Base-by-base conservation (phyloP, 2,888 invertebrate species). In the Dynastes tityus region DNA sequence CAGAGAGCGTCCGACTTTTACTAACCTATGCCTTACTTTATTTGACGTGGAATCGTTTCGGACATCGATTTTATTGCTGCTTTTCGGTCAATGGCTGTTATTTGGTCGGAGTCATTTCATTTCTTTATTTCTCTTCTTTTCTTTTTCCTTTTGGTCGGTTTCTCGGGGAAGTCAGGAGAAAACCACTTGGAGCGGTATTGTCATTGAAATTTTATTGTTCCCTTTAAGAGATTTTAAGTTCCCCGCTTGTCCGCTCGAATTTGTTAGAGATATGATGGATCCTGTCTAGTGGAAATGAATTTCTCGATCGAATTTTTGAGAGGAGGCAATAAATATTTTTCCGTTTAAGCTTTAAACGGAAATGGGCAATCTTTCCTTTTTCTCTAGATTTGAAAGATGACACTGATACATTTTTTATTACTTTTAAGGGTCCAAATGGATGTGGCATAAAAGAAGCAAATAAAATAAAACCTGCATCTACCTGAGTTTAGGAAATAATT, bases 21-120 rank as follows among this genome's bases (percentile, higher is more conserved):
- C 73, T 53, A 40, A 67, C 51, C 40, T 29, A 37, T 55, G 13
- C 65, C 76, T 65, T 76, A 67, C 67, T 76, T 76, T 76, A 76
- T 76, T 76, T 76, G 76, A 76, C 76, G 45, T 58, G 67, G 45
- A 76, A 76, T 76, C 67, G 65, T 40, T 67, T 76, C 65, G 67
- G 58, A 76, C 76, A 76, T 76, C 76, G 76, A 65, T 64, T 76
- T 76, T 76, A 76, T 76, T 65, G 49, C 65, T 29, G 76, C 61
- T 73, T 61, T 40, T 73, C 61, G 73, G 61, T 40, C 73, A 73
- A 73, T 73, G 73, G 61, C 27, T 73, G 73, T 73, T 73, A 73
- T 73, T 73, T 73, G 16, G 73, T 45, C 61, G 61, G 45, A 61
- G 73, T 73, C 73, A 73, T 58, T 73, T 73, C 58, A 16, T 73